Percentiles rank a stretch among this genome's conserved stretches.
These are phyloP conservation scores for Leptinotarsa undecemlineata DNA, from an alignment of 1,140 invertebrate genomes.

Conservation along the genomic window DNA sequence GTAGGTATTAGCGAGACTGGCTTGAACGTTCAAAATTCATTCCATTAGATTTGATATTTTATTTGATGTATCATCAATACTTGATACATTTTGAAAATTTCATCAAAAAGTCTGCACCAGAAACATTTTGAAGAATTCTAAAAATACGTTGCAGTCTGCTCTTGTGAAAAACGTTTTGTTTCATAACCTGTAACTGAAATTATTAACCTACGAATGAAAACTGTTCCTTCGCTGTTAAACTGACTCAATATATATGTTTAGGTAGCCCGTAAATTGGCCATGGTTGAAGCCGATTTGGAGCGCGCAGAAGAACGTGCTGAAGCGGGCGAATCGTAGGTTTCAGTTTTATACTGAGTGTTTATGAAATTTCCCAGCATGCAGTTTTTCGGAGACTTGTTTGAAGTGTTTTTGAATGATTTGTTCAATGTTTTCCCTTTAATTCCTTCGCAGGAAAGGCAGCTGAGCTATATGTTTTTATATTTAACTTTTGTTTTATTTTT, in stretches of 20 bases:
- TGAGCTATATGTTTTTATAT: background rate
- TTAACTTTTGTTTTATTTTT: background rate
- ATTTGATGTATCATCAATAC: too few species aligned
- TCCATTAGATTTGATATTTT: too few species aligned
- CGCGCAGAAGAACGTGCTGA: conserved; percentile 99
- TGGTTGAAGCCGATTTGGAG: conserved; percentile 99
- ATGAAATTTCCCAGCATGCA: conserved; percentile 8
- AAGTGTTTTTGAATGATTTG: conserved; percentile 21
- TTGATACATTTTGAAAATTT: too few species aligned
- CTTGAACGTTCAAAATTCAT: too few species aligned
- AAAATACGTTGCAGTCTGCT: too few species aligned
- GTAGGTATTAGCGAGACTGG: too few species aligned
- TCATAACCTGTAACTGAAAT: too few species aligned
- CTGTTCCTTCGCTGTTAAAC: too few species aligned
- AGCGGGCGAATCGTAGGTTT: conserved; percentile 98
- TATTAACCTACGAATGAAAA: too few species aligned
- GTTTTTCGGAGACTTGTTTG: background rate
- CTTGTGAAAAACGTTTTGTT: too few species aligned
- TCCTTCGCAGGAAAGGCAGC: background rate
- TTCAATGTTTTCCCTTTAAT: conserved; percentile 21
- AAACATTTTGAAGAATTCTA: too few species aligned
- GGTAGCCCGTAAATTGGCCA: conserved; percentile 99
- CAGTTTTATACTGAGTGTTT: conserved; percentile 37
- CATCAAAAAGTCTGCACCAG: too few species aligned
- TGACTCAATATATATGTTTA: conserved; percentile 55